Base-by-base conservation (phyloP, 2,113 vertebrate species). In the Hyla sarda region DNA sequence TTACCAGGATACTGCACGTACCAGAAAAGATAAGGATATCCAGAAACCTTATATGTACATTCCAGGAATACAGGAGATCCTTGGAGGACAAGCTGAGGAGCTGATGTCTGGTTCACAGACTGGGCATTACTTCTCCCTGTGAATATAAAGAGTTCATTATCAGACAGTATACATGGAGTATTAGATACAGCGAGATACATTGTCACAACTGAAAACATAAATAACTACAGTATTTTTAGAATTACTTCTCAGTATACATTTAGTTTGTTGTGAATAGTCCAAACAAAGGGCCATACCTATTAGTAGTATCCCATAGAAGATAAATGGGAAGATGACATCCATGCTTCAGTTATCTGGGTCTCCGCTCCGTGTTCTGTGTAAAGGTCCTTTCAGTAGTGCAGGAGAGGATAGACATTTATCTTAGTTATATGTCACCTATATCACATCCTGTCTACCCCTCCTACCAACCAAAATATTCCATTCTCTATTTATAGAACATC, bases 1-100 rank as follows among this genome's bases (percentile, higher is more conserved):
- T 84, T 75, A 2, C 67, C 83, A 34, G 73, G 73, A 85, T 67
- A 45, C 21, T 52, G 56, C 8, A 85, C 58, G 12, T 85, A 85
- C 83, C 83, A 85, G 13, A 65, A 67, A 67, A 52, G 37, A 67
- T 37, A 17, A n/a, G 82, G 56, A 6, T 13, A 48, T 4, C 72
- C 82, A n/a, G 73, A 67, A 74, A 16, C 5, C 45, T 28, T 78
- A 25, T 79, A 85, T 65, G 75, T 79, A 45, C 84, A 85, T 67
- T 85, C 48, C 47, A 85, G 17, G n/a, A 41, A 25, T 19, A 85
- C 28, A 7, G 60, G 6, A 23, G 34, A 23, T 71, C 47, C 75
- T 54, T 48, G n/a, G 9, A 28, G 47, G 23, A 85, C 47, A 41
- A 23, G n/a, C 28, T 56, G 60, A 21, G 58, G 75, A 25, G 19